Conservation (phyloP, 2,113 vertebrate genomes). For the Sinocyclocheilus anshuiensis region DNA sequence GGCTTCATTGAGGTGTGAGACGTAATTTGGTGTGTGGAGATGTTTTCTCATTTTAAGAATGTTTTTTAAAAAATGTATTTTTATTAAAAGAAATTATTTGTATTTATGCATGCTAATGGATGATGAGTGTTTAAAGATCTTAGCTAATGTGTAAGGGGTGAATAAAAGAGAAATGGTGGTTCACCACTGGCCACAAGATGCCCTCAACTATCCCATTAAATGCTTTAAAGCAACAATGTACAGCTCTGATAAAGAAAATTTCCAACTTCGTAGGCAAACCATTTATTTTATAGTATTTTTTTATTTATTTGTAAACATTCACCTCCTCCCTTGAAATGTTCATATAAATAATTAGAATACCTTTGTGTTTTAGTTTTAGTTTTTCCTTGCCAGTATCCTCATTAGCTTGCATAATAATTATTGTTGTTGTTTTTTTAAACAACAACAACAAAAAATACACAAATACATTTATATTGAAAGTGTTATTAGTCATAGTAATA, state of each 20-base stretch:
- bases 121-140: background rate
- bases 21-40: background rate
- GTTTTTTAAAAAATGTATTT: background rate
- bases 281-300: background rate
- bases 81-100: background rate
- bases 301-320: background rate
- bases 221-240: no score
- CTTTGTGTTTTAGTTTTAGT: background rate
- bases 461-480: no score
- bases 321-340: background rate
- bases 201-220: no score
- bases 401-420: background rate
- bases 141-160: background rate
- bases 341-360: background rate
- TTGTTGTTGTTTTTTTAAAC: no score
- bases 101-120: background rate
- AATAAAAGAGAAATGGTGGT: background rate
- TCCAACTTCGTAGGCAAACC: no score
- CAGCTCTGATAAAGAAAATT: no score
- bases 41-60: background rate
- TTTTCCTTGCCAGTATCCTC: background rate
- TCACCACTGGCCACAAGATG: background rate
- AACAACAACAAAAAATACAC: no score
- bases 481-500: no score
- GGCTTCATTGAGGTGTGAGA: background rate